phyloP scores from a whole-genome alignment of 2,797 vertebrate genomes.

The Rhyacichthys aspro region DNA sequence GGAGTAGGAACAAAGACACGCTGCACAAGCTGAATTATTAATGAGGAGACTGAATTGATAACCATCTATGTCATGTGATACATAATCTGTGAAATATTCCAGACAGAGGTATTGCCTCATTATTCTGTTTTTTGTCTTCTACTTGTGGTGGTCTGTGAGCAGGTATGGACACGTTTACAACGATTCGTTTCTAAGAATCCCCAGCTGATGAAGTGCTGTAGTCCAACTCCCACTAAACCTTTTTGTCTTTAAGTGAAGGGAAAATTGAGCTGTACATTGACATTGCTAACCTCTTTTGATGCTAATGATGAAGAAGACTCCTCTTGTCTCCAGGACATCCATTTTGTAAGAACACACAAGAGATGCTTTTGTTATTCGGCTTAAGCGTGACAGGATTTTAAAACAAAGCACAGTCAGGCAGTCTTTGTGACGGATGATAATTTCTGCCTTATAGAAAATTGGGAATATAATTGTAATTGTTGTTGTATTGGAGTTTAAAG shows the following conservation, averaged over 20 bases:
- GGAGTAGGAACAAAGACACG: constrained; percentile 42
- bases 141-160: not conserved
- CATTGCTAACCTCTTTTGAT: constrained; percentile 21
- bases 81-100: constrained; percentile 34
- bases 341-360: too few relatives aligned
- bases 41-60: constrained; percentile 65
- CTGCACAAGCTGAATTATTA: constrained; percentile 67
- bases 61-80: constrained; percentile 56
- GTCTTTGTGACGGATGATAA: too few relatives aligned
- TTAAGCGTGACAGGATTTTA: not conserved
- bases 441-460: too few relatives aligned
- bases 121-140: not conserved
- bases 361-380: not conserved
- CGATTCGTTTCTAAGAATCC: not conserved
- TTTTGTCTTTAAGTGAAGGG: constrained; percentile 23
- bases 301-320: constrained; percentile 5
- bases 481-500: too few relatives aligned
- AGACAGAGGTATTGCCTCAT: constrained; percentile 12
- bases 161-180: not conserved
- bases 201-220: constrained; percentile 1
- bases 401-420: not conserved
- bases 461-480: too few relatives aligned
- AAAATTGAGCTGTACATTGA: constrained; percentile 42
- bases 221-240: constrained; percentile 40
- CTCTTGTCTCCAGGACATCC: too few relatives aligned